These are phyloP conservation scores for Dermochelys coriacea DNA, from an alignment of 2,797 vertebrate genomes.

Conservation along the genomic window DNA sequence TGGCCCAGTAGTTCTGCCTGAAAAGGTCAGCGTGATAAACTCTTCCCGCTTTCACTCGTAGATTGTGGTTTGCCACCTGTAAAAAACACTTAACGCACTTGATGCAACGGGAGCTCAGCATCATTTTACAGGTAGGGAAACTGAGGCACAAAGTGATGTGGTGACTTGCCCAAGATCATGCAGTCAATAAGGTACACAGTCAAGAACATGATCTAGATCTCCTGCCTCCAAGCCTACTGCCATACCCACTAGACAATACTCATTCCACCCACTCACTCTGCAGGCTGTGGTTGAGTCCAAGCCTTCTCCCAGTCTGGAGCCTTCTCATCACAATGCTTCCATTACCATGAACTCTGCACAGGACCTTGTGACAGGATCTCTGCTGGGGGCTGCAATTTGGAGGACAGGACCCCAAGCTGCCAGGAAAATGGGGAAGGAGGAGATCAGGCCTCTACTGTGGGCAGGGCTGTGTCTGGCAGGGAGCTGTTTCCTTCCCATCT, in stretches of 20 bases:
- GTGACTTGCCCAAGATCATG: not conserved
- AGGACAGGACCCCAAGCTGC: not conserved
- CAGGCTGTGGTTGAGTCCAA: too few relatives aligned
- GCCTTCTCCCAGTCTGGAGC: not conserved
- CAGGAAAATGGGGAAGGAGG: not conserved
- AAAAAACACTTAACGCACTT: not conserved
- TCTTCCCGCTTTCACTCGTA: not conserved
- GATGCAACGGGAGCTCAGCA: not conserved
- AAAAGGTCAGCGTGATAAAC: not conserved
- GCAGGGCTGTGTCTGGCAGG: not conserved
- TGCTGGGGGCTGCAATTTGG: not conserved
- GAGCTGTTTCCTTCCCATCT: conserved; percentile 5
- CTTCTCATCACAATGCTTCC: not conserved
- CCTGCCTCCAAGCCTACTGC: not conserved
- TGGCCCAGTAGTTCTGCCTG: not conserved
- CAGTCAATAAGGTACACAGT: not conserved
- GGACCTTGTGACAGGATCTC: not conserved
- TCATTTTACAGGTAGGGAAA: not conserved
- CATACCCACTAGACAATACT: not conserved
- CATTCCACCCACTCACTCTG: not conserved
- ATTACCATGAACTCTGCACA: not conserved
- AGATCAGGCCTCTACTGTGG: not conserved
- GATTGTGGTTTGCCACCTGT: not conserved
- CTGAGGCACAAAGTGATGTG: not conserved
- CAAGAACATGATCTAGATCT: not conserved